Base-by-base conservation (phyloP, 1,140 invertebrate species). In the Ceratosolen fusciceps region DNA sequence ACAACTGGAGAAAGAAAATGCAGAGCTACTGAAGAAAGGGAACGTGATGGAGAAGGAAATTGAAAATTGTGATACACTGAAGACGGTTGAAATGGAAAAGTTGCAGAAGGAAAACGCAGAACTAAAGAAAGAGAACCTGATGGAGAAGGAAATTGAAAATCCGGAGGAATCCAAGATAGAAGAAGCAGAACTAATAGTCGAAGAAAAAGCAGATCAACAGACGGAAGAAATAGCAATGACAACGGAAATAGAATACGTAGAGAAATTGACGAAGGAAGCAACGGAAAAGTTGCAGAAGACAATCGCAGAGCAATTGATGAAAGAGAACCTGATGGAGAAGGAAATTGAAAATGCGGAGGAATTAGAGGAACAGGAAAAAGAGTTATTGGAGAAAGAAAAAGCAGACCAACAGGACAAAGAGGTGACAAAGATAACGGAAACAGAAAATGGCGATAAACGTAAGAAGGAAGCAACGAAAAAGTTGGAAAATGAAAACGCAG, bases 231-330 rank as follows among this genome's bases (percentile, higher is more conserved):
- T 73, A 62, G n/a, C 60, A 16, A 84, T 80, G 52, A 77, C 47
- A 34, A 60, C 82, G 68, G 39, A 81, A 56, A 74, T 80, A 24
- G 68, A 47, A 73, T 31, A 56, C 1, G 80, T 84, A 73, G 34
- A 83, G 0, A 78, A 86, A 68, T 65, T 80, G 49, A 82, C 81
- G 24, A 71, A 82, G 47, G 78, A 84, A 77, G 76, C 71, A 26
- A 78, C 81, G 62, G 74, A 74, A n/a, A n/a, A n/a, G n/a, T n/a
- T n/a, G n/a, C 77, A 67, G 74, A 3, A 81, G 70, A 47, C 34
- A n/a, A n/a, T n/a, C n/a, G n/a, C n/a, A n/a, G n/a, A n/a, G n/a
- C n/a, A n/a, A n/a, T n/a, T n/a, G n/a, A n/a, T n/a, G n/a, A n/a
- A n/a, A n/a, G n/a, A n/a, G n/a, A n/a, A n/a, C n/a, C n/a, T n/a